Percentiles rank a stretch among this genome's conserved stretches.
These are phyloP conservation scores for Dermatemys mawii DNA, from an alignment of 2,113 vertebrate species.

Conservation along the genomic window DNA sequence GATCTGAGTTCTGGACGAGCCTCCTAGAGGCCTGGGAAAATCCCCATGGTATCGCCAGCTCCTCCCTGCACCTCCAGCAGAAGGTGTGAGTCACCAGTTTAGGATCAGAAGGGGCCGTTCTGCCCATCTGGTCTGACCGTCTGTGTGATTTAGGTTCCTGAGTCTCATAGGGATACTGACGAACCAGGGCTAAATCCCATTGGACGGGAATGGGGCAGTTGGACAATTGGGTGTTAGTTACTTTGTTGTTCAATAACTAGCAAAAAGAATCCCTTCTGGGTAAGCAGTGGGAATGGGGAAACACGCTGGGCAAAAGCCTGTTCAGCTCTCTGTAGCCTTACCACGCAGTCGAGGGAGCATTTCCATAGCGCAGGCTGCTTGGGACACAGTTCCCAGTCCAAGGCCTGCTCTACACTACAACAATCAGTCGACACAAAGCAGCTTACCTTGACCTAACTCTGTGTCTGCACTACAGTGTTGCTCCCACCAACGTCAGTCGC, in stretches of 20 bases:
- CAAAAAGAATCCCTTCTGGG: not conserved
- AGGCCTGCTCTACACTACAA: too few species aligned
- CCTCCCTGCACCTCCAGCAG: not conserved
- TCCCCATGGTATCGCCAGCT: not conserved
- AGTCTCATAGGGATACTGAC: not conserved
- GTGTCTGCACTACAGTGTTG: too few species aligned
- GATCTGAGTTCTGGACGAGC: not conserved
- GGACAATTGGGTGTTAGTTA: too few species aligned
- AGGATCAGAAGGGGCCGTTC: too few species aligned
- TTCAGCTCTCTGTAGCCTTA: not conserved
- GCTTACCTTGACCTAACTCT: too few species aligned
- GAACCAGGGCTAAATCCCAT: not conserved
- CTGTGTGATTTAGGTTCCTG: not conserved
- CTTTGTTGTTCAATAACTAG: not conserved
- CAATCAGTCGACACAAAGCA: too few species aligned
- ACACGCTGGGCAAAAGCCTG: not conserved
- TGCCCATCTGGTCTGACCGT: too few species aligned
- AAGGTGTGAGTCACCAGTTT: too few species aligned
- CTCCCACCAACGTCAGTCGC: too few species aligned
- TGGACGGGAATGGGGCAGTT: too few species aligned
- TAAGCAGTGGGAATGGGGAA: not conserved
- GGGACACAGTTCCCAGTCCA: not conserved
- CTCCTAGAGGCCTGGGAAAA: not conserved
- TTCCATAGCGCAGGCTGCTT: not conserved
- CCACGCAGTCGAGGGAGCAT: not conserved